A percentile compares a stretch with the other conserved stretches of the same genome.
Conservation (phyloP, 2,797 vertebrate genomes). For the Triplophysa yarkandensis region DNA sequence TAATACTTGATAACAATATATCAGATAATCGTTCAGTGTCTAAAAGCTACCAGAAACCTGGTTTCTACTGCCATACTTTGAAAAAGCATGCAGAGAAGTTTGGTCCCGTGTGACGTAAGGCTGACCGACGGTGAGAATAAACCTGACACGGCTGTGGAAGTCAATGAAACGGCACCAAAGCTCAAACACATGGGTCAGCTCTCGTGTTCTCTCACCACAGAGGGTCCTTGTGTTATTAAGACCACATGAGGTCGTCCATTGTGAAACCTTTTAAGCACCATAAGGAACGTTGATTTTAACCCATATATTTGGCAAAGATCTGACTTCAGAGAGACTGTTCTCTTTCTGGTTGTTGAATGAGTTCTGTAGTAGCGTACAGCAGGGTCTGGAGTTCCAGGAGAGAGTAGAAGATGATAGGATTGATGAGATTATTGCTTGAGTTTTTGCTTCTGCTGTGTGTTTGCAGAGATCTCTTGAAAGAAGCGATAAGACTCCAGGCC, state of each 20-base stretch:
- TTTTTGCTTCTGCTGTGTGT: constrained; percentile 67
- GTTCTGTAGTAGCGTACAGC: constrained; percentile 15
- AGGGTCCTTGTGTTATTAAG: constrained; percentile 16
- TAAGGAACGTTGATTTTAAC: constrained; percentile 30
- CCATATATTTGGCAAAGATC: constrained; percentile 41
- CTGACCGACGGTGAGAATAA: constrained; percentile 45
- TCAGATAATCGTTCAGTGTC: constrained; percentile 65
- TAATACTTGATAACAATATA: constrained; percentile 77
- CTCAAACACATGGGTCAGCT: constrained; percentile 30
- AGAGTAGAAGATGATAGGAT: constrained; percentile 39
- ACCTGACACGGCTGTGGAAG: constrained; percentile 45
- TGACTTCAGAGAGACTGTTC: constrained; percentile 15
- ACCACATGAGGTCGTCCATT: constrained; percentile 23
- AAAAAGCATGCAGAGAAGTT: constrained; percentile 28
- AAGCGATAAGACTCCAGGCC: constrained; percentile 74
- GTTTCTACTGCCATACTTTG: constrained; percentile 63
- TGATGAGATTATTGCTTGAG: constrained; percentile 81
- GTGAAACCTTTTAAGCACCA: constrained; percentile 54
- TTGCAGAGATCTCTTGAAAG: constrained; percentile 72
- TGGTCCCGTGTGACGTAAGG: constrained; percentile 31
- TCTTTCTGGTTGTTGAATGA: constrained; percentile 18
- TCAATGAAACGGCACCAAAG: constrained; percentile 50
- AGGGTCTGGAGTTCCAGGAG: constrained; percentile 38
- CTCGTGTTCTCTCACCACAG: constrained; percentile 2
- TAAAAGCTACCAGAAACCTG: constrained; percentile 68